These are phyloP conservation scores for Hippoglossus stenolepis DNA, from an alignment of 2,113 vertebrate species.

Conservation along the genomic window DNA sequence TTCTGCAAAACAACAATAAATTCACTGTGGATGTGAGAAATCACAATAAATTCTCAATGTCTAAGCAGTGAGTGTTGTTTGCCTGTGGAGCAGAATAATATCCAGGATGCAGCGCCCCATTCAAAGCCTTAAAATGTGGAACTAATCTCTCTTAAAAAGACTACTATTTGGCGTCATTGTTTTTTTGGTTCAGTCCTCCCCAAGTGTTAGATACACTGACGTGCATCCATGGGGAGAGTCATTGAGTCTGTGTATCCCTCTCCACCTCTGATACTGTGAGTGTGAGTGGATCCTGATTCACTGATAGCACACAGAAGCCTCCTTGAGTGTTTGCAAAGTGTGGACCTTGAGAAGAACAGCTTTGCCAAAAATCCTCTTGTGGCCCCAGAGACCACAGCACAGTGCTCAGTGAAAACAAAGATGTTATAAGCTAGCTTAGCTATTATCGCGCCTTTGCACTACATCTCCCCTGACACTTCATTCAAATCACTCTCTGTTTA, in stretches of 20 bases:
- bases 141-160: constrained; percentile 80
- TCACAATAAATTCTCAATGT: constrained; percentile 79
- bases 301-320: constrained; percentile 66
- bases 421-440: constrained; percentile 86
- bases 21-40: constrained; percentile 78
- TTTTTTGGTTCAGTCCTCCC: constrained; percentile 60
- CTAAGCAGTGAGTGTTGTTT: constrained; percentile 70
- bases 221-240: constrained; percentile 63
- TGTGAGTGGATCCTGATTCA: constrained; percentile 64
- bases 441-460: constrained; percentile 85
- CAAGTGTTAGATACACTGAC: constrained; percentile 56
- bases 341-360: constrained; percentile 77
- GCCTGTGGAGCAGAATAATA: constrained; percentile 72
- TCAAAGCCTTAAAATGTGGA: constrained; percentile 79
- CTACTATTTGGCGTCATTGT: constrained; percentile 71
- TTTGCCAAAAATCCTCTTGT: constrained; percentile 79
- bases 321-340: constrained; percentile 70
- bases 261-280: constrained; percentile 50
- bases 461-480: constrained; percentile 91
- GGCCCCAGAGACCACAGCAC: constrained; percentile 78
- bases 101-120: constrained; percentile 74
- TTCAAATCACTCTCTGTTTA: constrained; percentile 89
- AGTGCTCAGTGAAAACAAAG: constrained; percentile 84
- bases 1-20: constrained; percentile 78
- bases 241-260: constrained; percentile 48